Evolutionary conservation across 2,113 vertebrate species (phyloP).

Genomic region (Cryptotis parvus): DNA sequence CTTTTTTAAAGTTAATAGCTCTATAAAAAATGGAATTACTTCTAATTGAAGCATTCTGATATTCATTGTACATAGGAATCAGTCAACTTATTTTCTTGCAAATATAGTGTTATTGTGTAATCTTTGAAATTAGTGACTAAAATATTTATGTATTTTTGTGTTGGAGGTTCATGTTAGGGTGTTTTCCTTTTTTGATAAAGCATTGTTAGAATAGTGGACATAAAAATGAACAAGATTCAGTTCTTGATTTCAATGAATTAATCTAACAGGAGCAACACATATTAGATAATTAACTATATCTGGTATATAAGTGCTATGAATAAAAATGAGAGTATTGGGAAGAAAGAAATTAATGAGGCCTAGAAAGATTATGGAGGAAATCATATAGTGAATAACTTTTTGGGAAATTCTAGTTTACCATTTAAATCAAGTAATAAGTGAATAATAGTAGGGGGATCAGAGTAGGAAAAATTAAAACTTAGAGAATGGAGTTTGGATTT

Average conservation of each 20-base stretch:
- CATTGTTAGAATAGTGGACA: background rate
- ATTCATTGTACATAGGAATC: background rate
- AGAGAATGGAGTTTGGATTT: background rate
- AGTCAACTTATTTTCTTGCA: background rate
- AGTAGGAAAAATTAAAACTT: background rate
- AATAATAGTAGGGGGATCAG: background rate
- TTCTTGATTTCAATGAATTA: background rate
- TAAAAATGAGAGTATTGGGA: background rate
- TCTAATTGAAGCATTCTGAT: background rate
- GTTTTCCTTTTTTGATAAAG: slow-evolving; percentile 10
- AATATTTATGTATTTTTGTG: background rate
- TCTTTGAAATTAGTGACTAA: slow-evolving; percentile 25
- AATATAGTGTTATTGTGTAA: background rate
- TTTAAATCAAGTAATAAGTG: background rate
- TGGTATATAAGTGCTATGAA: background rate
- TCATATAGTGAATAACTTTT: background rate
- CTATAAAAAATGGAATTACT: background rate
- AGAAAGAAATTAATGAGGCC: slow-evolving; percentile 5
- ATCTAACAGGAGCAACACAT: background rate
- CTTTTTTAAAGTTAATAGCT: background rate
- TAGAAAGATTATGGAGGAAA: background rate
- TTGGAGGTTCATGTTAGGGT: background rate
- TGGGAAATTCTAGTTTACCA: background rate
- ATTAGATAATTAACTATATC: background rate
- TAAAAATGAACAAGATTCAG: slow-evolving; percentile 1